Evolutionary conservation across 2,113 vertebrate genomes (phyloP).

Genomic region (Mastomys natalensis): DNA sequence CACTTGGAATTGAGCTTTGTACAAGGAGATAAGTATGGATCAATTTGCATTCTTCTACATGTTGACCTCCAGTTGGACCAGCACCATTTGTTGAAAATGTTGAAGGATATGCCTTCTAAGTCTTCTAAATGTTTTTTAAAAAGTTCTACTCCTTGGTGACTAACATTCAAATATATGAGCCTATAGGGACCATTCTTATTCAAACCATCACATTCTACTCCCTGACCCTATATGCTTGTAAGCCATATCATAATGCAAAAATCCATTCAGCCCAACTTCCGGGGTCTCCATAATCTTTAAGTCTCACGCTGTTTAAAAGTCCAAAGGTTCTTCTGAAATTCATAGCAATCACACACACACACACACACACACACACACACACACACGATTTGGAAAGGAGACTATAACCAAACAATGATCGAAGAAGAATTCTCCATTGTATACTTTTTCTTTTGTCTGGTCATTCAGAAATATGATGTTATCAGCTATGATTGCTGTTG

Average conservation of each 20-base stretch:
- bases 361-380: no score
- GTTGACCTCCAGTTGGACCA: no score
- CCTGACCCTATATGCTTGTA: not conserved
- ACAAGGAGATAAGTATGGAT: no score
- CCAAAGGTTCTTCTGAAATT: not conserved
- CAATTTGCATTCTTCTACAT: no score
- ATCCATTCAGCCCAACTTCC: not conserved
- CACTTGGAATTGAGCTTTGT: no score
- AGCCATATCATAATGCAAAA: not conserved
- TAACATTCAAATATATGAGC: not conserved
- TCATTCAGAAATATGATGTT: not conserved
- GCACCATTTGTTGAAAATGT: no score
- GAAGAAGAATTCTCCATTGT: not conserved
- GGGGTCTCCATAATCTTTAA: not conserved
- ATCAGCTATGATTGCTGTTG: not conserved
- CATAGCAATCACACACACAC: conserved; percentile 66
- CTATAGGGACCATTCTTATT: not conserved
- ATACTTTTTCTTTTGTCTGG: not conserved
- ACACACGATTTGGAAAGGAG: not conserved
- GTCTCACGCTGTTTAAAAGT: not conserved
- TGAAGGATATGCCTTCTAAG: not conserved
- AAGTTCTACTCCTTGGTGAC: not conserved
- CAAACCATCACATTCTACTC: not conserved
- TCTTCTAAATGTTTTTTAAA: not conserved
- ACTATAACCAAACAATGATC: not conserved